A percentile compares a stretch with the other conserved stretches of the same genome.
These are phyloP conservation scores for Lateolabrax maculatus DNA, from an alignment of 2,797 vertebrate genomes.

Conservation along the genomic window DNA sequence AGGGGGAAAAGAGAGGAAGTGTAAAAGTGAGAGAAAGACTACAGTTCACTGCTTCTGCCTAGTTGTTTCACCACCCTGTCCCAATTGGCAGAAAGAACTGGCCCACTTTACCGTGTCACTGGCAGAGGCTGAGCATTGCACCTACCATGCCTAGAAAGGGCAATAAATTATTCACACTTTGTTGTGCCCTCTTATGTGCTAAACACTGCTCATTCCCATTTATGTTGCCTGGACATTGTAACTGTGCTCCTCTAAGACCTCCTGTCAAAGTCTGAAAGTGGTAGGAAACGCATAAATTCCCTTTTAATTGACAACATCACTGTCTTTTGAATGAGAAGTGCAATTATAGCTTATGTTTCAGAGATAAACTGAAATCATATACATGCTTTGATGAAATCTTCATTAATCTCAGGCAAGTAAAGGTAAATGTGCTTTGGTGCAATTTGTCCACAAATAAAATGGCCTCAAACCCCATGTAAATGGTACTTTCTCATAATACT, in stretches of 20 bases:
- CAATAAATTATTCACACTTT: constrained; percentile 89
- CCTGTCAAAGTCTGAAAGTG: constrained; percentile 15
- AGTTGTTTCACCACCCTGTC: constrained; percentile 83
- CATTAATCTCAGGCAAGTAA: background rate
- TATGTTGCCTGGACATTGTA: constrained; percentile 37
- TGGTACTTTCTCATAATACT: background rate
- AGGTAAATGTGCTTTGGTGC: background rate
- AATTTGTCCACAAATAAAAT: background rate
- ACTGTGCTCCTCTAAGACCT: constrained; percentile 19
- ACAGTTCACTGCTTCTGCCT: constrained; percentile 85
- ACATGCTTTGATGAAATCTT: background rate
- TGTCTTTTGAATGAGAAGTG: constrained; percentile 20
- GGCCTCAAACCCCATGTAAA: background rate
- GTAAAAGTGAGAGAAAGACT: constrained; percentile 85
- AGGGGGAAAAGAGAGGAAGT: constrained; percentile 41
- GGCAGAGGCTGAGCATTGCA: constrained; percentile 79
- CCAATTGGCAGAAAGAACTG: constrained; percentile 82
- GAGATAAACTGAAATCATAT: background rate
- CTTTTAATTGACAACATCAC: constrained; percentile 12
- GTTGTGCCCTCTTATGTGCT: constrained; percentile 81
- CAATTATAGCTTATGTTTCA: background rate
- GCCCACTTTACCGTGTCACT: constrained; percentile 80
- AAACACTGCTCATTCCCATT: constrained; percentile 72
- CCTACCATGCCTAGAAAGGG: constrained; percentile 78
- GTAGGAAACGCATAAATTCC: background rate